Evolutionary conservation across 2,797 vertebrate species (phyloP), one percentile per base, ranked within the genome.

Genomic region (Ataeniobius toweri): DNA sequence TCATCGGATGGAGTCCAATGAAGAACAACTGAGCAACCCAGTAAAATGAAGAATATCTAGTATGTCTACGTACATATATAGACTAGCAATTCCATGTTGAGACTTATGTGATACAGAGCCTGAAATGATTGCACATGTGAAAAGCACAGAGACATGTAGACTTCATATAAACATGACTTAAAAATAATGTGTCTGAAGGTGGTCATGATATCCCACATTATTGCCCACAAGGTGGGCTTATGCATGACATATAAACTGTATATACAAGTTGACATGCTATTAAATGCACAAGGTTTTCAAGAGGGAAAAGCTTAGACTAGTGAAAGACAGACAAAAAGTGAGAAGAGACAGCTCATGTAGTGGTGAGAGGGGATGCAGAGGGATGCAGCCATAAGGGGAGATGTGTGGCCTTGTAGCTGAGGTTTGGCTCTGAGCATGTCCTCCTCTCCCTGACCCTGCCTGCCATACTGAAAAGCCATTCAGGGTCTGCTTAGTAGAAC

Each of bases 401-500:
- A 86, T 26, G 50, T 65, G 91, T 76, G 86, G 89, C 86, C 91
- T 86, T 89, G 91, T 90, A 89, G 78, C 61, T 88, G 92, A 92
- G 91, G 91, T 90, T 90, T 92, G 88, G 91, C 83, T 78, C 44
- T 3, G 61, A 71, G 80, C 48, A 71, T 56, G 85, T 92, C 85
- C 81, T 44, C 89, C 91, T 90, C 88, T 89, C 71, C 75, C 76
- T 91, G 94, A 94, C 89, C 90, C 82, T 77, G 84, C 73, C 81
- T 51, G 6, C 84, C 92, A 94, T 86, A 89, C 88, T 94, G 92
- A 91, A 94, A 94, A 94, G 67, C 80, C 90, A 94, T 92, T 91
- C 81, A 84, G 77, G 53, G 39, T 76, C 85, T 67, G 78, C 81
- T 86, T 59, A 83, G 83, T 86, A 90, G 89, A 94, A 92, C 90